These are phyloP conservation scores for Eleginops maclovinus DNA, from an alignment of 2,113 vertebrate genomes.

Conservation along the genomic window DNA sequence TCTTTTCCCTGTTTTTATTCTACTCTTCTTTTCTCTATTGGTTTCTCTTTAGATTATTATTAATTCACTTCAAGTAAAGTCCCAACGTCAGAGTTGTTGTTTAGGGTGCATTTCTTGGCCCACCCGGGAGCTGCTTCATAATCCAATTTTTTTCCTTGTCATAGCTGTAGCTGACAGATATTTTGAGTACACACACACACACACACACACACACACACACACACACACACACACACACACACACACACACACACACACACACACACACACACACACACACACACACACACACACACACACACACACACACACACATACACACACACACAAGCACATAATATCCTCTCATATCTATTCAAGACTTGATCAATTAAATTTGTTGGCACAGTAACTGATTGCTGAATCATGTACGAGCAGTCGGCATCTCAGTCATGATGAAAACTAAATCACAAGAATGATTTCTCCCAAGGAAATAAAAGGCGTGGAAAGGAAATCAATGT, in stretches of 20 bases:
- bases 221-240: no score
- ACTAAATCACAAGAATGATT: not conserved
- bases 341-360: constrained; percentile 40
- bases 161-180: constrained; percentile 30
- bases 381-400: constrained; percentile 23
- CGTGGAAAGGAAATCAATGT: not conserved
- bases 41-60: constrained; percentile 14
- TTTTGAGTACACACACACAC: constrained; percentile 12
- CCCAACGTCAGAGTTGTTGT: constrained; percentile 27
- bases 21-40: not conserved
- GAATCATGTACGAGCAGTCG: constrained; percentile 10
- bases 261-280: no score
- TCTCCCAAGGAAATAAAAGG: not conserved
- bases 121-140: constrained; percentile 24
- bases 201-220: no score
- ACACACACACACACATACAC: not conserved
- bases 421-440: not conserved
- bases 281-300: no score
- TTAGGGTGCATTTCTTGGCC: constrained; percentile 20
- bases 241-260: no score
- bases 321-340: not conserved
- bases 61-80: constrained; percentile 35
- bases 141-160: constrained; percentile 21
- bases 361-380: not conserved
- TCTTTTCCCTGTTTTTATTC: not conserved